Base-by-base conservation (phyloP, 2,113 vertebrate species). In the Ctenodactylus gundi region DNA sequence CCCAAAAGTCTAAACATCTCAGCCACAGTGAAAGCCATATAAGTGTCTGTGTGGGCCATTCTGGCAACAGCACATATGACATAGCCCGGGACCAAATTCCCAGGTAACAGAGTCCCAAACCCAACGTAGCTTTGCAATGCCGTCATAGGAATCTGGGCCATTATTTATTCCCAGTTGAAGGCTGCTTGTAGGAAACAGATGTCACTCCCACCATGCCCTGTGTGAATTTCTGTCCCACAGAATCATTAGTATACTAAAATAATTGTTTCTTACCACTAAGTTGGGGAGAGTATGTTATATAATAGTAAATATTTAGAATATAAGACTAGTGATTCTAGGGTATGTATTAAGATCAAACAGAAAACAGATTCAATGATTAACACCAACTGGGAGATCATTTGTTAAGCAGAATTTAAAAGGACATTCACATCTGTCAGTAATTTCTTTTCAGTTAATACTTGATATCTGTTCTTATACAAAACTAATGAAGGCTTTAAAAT, bases 41-140 rank as follows among this genome's bases (percentile, higher is more conserved):
- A 4, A 17, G 5, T 49, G 2, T 1, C 13, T 2, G 23, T 18
- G 7, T 25, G 8, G 27, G 11, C 34, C 36, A 44, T 51, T 13
- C 17, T 1, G 49, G 34, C 18, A 62, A 3, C 17, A 77, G 60
- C 0, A 15, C 18, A 17, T 3, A 7, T 15, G 18, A 36, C 41
- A 75, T 20, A 9, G 4, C 17, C 31, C 17, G 29, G n/a, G 31
- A 65, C 20, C 41, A 7, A 27, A 4, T 18, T 41, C 27, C 36
- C 7, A 31, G 5, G n/a, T 4, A 23, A 34, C n/a, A 46, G 70
- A 65, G 20, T n/a, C n/a, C 46, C 39, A 0, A 23, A 2, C 4
- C 20, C 10, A 41, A 17, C 7, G 6, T 29, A n/a, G 46, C 4
- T 6, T 9, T 15, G 1, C 34, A 2, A 15, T 23, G 49, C 9